phyloP scores from a whole-genome alignment of 2,113 vertebrate species.

The Hyperopisus bebe region DNA sequence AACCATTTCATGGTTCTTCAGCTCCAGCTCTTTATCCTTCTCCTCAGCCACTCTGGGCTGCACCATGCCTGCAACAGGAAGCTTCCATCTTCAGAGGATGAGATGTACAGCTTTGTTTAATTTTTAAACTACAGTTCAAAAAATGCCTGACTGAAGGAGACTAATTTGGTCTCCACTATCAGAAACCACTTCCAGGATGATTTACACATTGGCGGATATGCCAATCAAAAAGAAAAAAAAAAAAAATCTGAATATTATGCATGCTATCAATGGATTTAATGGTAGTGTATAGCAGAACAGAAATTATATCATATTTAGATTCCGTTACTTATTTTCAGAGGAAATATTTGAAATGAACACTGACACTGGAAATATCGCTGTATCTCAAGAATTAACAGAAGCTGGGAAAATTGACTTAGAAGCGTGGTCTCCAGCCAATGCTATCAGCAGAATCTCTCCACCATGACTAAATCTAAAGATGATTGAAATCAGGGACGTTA shows the following conservation, averaged over 20 bases:
- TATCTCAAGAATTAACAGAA: neutral
- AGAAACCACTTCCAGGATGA: neutral
- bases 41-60: neutral
- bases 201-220: neutral
- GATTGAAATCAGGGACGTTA: neutral
- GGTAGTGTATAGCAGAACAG: neutral
- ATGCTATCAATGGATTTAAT: neutral
- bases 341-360: neutral
- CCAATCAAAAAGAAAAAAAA: neutral
- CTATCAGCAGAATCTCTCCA: constrained; percentile 1
- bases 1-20: neutral
- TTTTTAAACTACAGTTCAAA: neutral
- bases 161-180: neutral
- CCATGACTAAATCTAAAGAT: constrained; percentile 12
- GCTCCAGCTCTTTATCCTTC: neutral
- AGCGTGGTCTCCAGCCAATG: neutral
- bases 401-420: neutral
- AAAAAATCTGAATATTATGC: neutral
- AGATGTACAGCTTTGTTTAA: neutral
- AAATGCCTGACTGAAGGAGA: neutral
- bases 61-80: neutral
- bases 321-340: neutral
- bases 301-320: neutral
- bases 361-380: neutral
- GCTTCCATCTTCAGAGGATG: neutral